Base-by-base conservation (phyloP, 2,797 vertebrate species). In the Philypnodon macrostomus region DNA sequence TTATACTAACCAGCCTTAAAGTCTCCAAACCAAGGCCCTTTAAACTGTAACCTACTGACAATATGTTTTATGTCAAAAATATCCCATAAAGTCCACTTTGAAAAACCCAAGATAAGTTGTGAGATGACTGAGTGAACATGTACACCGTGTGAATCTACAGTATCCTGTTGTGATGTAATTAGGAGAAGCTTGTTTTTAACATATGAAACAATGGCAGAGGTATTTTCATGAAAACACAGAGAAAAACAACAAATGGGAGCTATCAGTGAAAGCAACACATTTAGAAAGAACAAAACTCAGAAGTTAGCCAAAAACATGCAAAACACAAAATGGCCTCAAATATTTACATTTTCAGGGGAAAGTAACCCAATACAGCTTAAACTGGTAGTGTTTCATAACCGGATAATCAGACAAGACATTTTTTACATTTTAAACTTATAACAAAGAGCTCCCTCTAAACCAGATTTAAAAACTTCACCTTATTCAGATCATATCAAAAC, bases 291-390 rank as follows among this genome's bases (percentile, higher is more conserved):
- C 39, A 16, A 74, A 77, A 81, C 53, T 63, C 57, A 67, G 61
- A 75, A 54, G 71, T 41, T 54, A 79, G 79, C 83, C 72, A 51
- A 80, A 81, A 81, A 87, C 87, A 88, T 89, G 87, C 85, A 86
- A 77, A 84, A 44, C 77, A 59, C 57, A 83, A 66, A 53, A 77
- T 71, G 68, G 72, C 72, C 55, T 75, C 58, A 57, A 67, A 78
- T 79, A 61, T 56, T 74, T 58, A 74, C 53, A 75, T 34, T 65
- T 45, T 44, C 13, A 45, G 47, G 47, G 58, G 42, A 47, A 9
- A 4, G 48, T 31, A 32, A 17, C 58, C 47, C 42, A 42, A 55
- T 58, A 77, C 52, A 53, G 52, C 24, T 39, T 69, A 50, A 39
- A 67, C 56, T 52, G 55, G 33, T 68, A 62, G 71, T 63, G 71